Evolutionary conservation across 2,888 invertebrate genomes (phyloP), one percentile per base, ranked within the genome.

Genomic region (Drosophila paracracens): DNA sequence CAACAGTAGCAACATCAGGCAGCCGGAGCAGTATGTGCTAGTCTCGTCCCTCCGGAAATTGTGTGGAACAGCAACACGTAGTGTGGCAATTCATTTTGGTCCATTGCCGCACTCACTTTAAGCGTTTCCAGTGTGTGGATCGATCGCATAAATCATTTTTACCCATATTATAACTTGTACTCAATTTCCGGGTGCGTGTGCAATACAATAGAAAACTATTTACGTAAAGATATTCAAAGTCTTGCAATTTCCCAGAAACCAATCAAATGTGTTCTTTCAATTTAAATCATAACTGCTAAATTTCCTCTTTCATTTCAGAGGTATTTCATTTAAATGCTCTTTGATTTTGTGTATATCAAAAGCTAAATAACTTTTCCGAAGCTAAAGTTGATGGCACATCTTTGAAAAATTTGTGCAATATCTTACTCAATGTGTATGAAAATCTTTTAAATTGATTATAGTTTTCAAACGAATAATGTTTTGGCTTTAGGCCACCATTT

Each of bases 31-130:
- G 56, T 52, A 52, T 74, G 53, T 63, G 61, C 43, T 53, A 63
- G 63, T 53, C 79, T 81, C 69, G 76, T 67, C 66, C 61, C 68
- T 53, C 76, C 89, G 85, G 89, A 85, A 85, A 85, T 85, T 85
- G 88, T 76, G 89, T 88, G 85, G 71, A 87, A 79, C 84, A 88
- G 82, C 85, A 89, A 89, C 89, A 85, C 85, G 85, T 85, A 75
- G 73, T 62, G 75, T 63, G 82, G 69, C 88, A 75, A 85, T 85
- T 89, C 89, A 85, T 85, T 88, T 80, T 60, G 64, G 63, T 54
- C 56, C 61, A 36, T 64, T 62, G 35, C 57, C 54, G 29, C 10
- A 27, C 58, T 57, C 35, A 33, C 43, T 56, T 52, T 59, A 25
- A n/a, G 43, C 40, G 18, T 35, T 50, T 58, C 46, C 53, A 58